Conservation (phyloP, 2,888 invertebrate species). For the Himalopsyche japonica region DNA sequence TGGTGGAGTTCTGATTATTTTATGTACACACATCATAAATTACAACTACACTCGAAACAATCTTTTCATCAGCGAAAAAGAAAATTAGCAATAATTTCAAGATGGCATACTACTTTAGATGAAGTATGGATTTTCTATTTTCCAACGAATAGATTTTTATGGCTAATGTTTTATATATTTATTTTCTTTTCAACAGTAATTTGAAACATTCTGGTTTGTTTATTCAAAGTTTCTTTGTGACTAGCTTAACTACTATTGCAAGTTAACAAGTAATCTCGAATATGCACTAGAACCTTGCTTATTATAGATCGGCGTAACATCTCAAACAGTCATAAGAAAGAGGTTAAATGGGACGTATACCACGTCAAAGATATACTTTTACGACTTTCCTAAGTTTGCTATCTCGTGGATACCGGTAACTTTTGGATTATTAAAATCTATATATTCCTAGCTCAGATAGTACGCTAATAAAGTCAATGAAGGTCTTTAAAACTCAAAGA, state of each 20-base stretch:
- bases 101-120: no score
- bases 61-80: no score
- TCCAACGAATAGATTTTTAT: no score
- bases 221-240: not conserved
- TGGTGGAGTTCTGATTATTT: no score
- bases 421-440: not conserved
- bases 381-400: not conserved
- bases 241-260: not conserved
- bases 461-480: not conserved
- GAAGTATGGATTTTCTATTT: no score
- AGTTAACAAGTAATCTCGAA: not conserved
- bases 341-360: not conserved
- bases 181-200: no score
- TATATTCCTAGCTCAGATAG: not conserved
- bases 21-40: no score
- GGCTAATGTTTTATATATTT: no score
- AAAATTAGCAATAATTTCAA: no score
- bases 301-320: not conserved
- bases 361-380: not conserved
- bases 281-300: not conserved
- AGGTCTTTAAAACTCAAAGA: not conserved
- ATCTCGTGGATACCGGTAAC: not conserved
- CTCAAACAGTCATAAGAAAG: not conserved
- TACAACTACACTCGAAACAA: no score
- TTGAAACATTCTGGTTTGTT: no score